These are phyloP conservation scores for Adrianichthys oophorus DNA, from an alignment of 2,797 vertebrate species.

Conservation along the genomic window DNA sequence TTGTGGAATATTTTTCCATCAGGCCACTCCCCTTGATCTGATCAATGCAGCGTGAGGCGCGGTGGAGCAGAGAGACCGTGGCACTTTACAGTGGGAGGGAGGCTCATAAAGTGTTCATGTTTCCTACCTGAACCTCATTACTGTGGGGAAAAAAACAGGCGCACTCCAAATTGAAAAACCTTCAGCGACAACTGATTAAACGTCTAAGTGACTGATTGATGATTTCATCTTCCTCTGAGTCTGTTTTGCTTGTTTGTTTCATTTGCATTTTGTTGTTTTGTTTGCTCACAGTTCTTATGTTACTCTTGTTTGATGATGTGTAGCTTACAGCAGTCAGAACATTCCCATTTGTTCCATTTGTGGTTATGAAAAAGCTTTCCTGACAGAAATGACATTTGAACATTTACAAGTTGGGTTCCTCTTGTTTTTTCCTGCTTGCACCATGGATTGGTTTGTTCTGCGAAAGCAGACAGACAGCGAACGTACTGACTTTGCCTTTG, in stretches of 20 bases:
- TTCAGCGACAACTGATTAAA: background rate
- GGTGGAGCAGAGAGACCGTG: conserved; percentile 77
- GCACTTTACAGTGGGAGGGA: conserved; percentile 77
- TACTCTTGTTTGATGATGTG: conserved; percentile 40
- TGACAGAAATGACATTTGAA: conserved; percentile 6
- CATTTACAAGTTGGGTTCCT: conserved; percentile 81
- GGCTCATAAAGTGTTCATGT: conserved; percentile 26
- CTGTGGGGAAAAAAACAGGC: conserved; percentile 2
- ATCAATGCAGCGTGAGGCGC: conserved; percentile 2
- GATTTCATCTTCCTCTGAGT: conserved; percentile 87
- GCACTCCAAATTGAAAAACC: conserved; percentile 9
- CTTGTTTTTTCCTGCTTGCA: conserved; percentile 80
- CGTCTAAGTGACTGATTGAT: conserved; percentile 74
- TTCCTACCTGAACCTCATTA: background rate
- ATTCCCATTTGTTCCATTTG: conserved; percentile 68
- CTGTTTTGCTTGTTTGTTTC: conserved; percentile 74
- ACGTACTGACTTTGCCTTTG: conserved; percentile 91
- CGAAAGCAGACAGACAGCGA: conserved; percentile 95
- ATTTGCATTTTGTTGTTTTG: conserved; percentile 51
- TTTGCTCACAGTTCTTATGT: conserved; percentile 28
- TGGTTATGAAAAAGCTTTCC: conserved; percentile 45
- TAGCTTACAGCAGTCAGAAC: conserved; percentile 55
- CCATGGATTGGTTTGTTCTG: conserved; percentile 72
- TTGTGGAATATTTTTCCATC: background rate
- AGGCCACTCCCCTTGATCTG: conserved; percentile 6